Conservation (phyloP, 2,888 invertebrate genomes). For the Pollenia amentaria region DNA sequence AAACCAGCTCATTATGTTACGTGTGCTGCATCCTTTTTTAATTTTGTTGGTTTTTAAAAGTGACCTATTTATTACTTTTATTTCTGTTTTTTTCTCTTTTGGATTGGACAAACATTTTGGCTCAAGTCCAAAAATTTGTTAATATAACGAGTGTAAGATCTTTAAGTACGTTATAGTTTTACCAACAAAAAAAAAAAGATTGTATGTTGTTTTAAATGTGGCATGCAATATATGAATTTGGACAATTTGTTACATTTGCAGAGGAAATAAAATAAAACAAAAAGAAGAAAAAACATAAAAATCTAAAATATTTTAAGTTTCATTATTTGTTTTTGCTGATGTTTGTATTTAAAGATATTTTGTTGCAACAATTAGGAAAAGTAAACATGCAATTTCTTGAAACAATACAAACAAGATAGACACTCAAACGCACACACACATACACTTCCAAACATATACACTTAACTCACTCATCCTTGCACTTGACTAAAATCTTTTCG, state of each 20-base stretch:
- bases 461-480: neutral
- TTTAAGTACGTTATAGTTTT: conserved; percentile 1
- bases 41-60: conserved; percentile 18
- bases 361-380: conserved; percentile 72
- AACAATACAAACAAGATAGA: conserved; percentile 51
- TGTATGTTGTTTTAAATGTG: conserved; percentile 43
- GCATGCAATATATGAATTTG: conserved; percentile 69
- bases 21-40: conserved; percentile 22
- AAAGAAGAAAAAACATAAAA: conserved; percentile 51
- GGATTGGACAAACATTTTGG: conserved; percentile 52
- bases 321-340: conserved; percentile 4
- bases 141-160: conserved; percentile 48
- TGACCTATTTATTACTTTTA: conserved; percentile 53
- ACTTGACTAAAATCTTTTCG: conserved; percentile 35
- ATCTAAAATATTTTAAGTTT: conserved; percentile 30
- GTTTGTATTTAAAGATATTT: conserved; percentile 60
- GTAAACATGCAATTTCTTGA: conserved; percentile 73
- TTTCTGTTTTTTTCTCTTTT: conserved; percentile 21
- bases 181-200: neutral
- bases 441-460: neutral
- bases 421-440: neutral
- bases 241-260: conserved; percentile 69
- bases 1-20: conserved; percentile 4
- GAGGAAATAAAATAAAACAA: conserved; percentile 50
- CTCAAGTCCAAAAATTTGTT: conserved; percentile 61